These are phyloP conservation scores for Chiloscyllium punctatum DNA, from an alignment of 2,797 vertebrate species.

Conservation along the genomic window DNA sequence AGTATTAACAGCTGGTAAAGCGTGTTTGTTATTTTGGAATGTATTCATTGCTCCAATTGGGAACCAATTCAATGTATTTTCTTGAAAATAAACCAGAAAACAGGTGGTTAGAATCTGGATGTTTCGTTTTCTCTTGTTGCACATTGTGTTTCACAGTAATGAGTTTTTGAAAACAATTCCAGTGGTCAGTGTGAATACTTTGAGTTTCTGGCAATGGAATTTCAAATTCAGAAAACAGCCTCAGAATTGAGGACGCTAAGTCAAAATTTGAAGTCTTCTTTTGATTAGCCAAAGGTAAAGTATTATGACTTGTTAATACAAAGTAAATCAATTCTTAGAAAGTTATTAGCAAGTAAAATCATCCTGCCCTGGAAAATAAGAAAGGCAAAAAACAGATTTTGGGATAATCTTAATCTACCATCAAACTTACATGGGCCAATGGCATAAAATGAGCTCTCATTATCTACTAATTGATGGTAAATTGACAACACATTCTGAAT, in stretches of 20 bases:
- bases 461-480: background rate
- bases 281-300: background rate
- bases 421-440: background rate
- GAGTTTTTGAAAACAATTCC: background rate
- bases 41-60: constrained; percentile 16
- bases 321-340: background rate
- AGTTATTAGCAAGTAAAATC: background rate
- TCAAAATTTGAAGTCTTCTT: background rate
- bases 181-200: background rate
- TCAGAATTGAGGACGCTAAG: background rate
- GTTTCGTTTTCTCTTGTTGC: background rate
- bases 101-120: constrained; percentile 4
- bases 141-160: background rate
- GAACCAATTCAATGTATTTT: constrained; percentile 36
- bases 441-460: background rate
- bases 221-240: background rate
- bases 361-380: background rate
- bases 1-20: constrained; percentile 23
- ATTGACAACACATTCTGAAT: background rate
- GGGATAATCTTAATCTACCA: background rate
- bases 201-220: background rate
- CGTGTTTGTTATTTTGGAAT: constrained; percentile 34
- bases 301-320: background rate
- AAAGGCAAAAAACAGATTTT: background rate
- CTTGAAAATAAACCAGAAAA: constrained; percentile 36